These are phyloP conservation scores for Bostrychus sinensis DNA, from an alignment of 2,113 vertebrate species.

Conservation along the genomic window DNA sequence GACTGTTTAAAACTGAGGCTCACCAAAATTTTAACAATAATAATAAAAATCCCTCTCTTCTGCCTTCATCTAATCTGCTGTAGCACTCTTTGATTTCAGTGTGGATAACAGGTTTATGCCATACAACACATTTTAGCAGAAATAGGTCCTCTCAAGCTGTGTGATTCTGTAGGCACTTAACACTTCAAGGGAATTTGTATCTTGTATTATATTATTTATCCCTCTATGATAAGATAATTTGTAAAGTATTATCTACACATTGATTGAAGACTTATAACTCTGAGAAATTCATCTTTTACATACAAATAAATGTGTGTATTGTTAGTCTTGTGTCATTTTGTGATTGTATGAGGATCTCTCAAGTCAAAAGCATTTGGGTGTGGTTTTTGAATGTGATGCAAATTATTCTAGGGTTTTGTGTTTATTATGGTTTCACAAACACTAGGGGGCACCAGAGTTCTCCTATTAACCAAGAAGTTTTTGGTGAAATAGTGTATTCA, in stretches of 20 bases:
- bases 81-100: conserved; percentile 46
- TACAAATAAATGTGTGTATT: conserved; percentile 56
- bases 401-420: conserved; percentile 26
- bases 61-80: conserved; percentile 43
- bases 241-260: conserved; percentile 65
- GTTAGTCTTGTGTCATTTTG: conserved; percentile 18
- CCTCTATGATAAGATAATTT: conserved; percentile 20
- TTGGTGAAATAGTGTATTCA: no score
- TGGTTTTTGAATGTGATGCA: conserved; percentile 56
- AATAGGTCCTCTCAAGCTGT: conserved; percentile 43
- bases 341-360: background rate
- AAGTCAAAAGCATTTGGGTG: conserved; percentile 24
- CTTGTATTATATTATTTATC: conserved; percentile 51
- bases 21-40: background rate
- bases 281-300: conserved; percentile 20
- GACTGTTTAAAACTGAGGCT: conserved; percentile 52
- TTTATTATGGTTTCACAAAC: conserved; percentile 23
- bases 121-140: conserved; percentile 34
- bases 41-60: conserved; percentile 4
- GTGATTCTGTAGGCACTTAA: conserved; percentile 60
- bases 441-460: conserved; percentile 63
- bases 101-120: conserved; percentile 59
- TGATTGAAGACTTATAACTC: conserved; percentile 34
- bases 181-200: conserved; percentile 23
- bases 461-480: background rate